Evolutionary conservation across 2,113 vertebrate species (phyloP), one percentile per base, ranked within the genome.

Genomic region (Osmerus mordax): DNA sequence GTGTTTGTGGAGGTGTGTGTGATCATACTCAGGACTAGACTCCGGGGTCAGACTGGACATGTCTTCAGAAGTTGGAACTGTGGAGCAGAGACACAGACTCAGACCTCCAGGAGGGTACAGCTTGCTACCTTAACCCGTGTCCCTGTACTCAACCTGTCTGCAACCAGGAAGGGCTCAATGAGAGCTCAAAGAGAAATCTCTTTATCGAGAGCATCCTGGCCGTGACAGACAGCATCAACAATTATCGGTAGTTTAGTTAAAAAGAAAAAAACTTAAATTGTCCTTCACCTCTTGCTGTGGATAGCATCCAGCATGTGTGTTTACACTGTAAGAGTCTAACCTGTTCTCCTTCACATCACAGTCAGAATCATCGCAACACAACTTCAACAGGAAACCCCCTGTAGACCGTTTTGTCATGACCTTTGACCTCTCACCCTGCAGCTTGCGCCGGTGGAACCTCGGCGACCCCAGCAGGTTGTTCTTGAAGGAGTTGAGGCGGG

Each of bases 21-120:
- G n/a, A 94, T 9, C 95, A 94, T 88, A 97, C 95, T 97, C 95
- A n/a, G 95, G 95, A 72, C 94, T 96, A 75, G 95, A 97, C 79
- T 97, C 95, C 71, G 95, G 95, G 1, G 95, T 97, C 78, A 97
- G 89, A 77, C 94, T 96, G 84, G 95, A 96, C 95, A 96, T 96
- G 89, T 97, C 95, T 82, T 97, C 95, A 15, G 94, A 93, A 63
- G 95, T 96, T n/a, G 95, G 95, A 80, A 97, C 95, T 97, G 80
- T 59, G n/a, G 69, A 83, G 56, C 87, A 51, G 85, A 12, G 67
- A 59, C 70, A 72, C n/a, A 52, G 23, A 13, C 16, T 73, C 3
- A 67, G 32, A 6, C 32, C 32, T 36, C 32, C 4, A 36, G 32
- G 4, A 36, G 32, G 4, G 32, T 66, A 54, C 12, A 23, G 47